Evolutionary conservation across 2,888 invertebrate species (phyloP).

Genomic region (Coelogynopora nodosa): DNA sequence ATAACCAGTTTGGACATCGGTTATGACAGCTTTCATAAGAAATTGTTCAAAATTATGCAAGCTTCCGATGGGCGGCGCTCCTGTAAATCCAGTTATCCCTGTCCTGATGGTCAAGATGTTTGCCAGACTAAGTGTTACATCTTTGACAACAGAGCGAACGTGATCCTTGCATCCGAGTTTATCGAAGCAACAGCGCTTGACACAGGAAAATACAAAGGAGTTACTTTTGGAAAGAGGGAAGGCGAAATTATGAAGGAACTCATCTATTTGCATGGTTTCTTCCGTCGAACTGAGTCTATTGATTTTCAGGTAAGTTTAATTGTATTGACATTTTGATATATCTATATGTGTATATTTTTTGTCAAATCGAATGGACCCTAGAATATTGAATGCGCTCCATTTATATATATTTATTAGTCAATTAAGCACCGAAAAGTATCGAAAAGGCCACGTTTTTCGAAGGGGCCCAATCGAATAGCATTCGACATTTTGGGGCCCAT

Average conservation of each 20-base stretch:
- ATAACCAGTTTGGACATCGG: slow-evolving; percentile 62
- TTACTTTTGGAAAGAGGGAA: slow-evolving; percentile 61
- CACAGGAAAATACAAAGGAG: slow-evolving; percentile 59
- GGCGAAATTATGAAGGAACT: slow-evolving; percentile 63
- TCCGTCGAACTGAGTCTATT: slow-evolving; percentile 57
- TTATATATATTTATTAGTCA: too few species aligned
- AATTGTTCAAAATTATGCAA: slow-evolving; percentile 61
- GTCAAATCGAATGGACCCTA: too few species aligned
- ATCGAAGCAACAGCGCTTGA: slow-evolving; percentile 58
- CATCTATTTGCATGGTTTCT: slow-evolving; percentile 60
- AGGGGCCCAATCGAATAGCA: too few species aligned
- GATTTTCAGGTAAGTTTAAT: slow-evolving; percentile 63
- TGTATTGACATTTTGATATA: too few species aligned
- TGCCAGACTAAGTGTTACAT: slow-evolving; percentile 62
- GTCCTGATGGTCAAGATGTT: slow-evolving; percentile 58
- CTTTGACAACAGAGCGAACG: slow-evolving; percentile 60
- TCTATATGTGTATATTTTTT: too few species aligned
- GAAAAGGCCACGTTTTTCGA: too few species aligned
- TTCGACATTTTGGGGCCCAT: too few species aligned
- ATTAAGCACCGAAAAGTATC: too few species aligned
- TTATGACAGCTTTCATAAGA: slow-evolving; percentile 62
- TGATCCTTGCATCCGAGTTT: slow-evolving; percentile 62
- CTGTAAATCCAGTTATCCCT: slow-evolving; percentile 58
- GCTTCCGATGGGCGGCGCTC: slow-evolving; percentile 55
- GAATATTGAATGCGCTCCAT: too few species aligned